Evolutionary conservation across 2,888 invertebrate species (phyloP), one percentile per base, ranked within the genome.

Genomic region (Hydriomena furcata): DNA sequence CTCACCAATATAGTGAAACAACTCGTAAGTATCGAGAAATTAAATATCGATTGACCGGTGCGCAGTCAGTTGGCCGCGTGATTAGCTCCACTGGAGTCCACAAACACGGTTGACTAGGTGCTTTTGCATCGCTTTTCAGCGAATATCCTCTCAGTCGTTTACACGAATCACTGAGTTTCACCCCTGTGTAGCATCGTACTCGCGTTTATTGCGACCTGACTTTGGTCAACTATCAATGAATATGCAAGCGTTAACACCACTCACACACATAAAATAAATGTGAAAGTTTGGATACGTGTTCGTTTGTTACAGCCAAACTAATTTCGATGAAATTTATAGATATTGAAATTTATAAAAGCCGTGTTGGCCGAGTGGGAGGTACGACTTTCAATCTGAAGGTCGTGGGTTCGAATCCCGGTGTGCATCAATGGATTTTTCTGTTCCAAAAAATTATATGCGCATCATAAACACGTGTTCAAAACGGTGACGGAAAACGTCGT

Each of bases 141-240:
- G 72, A 79, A 79, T 76, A 75, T 68, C 66, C 74, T 68, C 73
- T 72, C 71, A 71, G 71, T 71, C 75, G 76, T 71, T 84, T 76
- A 78, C 76, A 81, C 82, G 82, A 84, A 76, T 84, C 85, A 84
- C 72, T 82, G 79, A 75, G 50, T 68, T 64, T 65, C 75, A 69
- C 79, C 77, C 76, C 66, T 49, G 54, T 48, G 40, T 23, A 42
- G 38, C 60, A 51, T 40, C 13, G 44, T 45, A 38, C 45, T 37
- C 44, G 28, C 37, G 40, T 47, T 53, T 44, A 55, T 47, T 53
- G 46, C 43, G 41, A 32, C 40, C 48, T 46, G 27, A 43, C 20
- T 52, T 32, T 20, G 25, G 23, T 17, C 30, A 28, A 34, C 32
- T 42, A 51, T 10, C 21, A 20, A 41, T 41, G 17, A 40, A 44